A percentile compares a stretch with the other conserved stretches of the same genome.
These are phyloP conservation scores for Alaudala cheleensis DNA, from an alignment of 2,113 vertebrate genomes.

Conservation along the genomic window DNA sequence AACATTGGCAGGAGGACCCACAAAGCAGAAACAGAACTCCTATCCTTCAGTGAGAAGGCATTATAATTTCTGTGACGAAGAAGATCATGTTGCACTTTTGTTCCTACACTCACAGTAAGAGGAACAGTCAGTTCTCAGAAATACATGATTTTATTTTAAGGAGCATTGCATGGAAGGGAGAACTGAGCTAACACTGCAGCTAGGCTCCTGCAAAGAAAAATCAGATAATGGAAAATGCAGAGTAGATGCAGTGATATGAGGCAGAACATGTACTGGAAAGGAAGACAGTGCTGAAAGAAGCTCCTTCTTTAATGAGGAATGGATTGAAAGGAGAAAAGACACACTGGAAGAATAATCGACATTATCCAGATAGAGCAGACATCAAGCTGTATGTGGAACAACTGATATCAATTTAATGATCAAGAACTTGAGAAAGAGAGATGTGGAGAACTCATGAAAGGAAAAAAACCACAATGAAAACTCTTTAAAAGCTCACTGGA, in stretches of 20 bases:
- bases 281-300: background rate
- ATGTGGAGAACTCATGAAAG: background rate
- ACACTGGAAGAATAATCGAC: background rate
- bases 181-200: background rate
- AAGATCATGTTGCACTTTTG: conserved; percentile 10
- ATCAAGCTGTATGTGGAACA: background rate
- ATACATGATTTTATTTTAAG: conserved; percentile 32
- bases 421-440: background rate
- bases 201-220: background rate
- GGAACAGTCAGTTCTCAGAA: conserved; percentile 53
- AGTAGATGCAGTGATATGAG: background rate
- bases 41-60: conserved; percentile 9
- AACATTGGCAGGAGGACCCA: conserved; percentile 20
- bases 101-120: conserved; percentile 20
- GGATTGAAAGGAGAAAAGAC: background rate
- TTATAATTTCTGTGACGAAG: conserved; percentile 34
- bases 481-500: background rate
- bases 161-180: background rate
- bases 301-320: background rate
- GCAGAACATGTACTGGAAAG: background rate
- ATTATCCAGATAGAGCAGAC: background rate
- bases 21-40: conserved; percentile 62
- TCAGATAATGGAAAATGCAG: background rate
- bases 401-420: accelerated
- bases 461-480: background rate